Conservation (phyloP, 2,797 vertebrate species). For the Peromyscus aztecus region DNA sequence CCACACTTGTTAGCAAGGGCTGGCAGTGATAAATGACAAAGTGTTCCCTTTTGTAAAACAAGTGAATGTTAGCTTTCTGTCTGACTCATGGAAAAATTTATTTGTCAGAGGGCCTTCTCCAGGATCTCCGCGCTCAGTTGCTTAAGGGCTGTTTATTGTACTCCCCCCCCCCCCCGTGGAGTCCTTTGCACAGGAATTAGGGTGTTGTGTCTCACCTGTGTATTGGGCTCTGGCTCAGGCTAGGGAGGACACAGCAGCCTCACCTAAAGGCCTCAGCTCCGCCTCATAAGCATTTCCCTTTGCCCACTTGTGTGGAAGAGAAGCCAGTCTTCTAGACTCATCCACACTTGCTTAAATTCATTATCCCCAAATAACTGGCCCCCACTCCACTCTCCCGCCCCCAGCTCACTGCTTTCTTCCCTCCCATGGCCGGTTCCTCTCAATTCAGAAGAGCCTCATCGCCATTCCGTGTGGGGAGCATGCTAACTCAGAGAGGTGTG, state of each 20-base stretch:
- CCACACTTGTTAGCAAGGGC: constrained; percentile 25
- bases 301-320: neutral
- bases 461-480: neutral
- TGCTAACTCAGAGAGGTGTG: fast-evolving
- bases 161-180: neutral
- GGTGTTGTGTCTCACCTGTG: neutral
- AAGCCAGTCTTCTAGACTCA: neutral
- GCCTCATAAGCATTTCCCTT: neutral
- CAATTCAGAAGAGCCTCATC: neutral
- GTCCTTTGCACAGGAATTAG: neutral
- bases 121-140: constrained; percentile 58
- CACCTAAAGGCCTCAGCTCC: too few relatives aligned
- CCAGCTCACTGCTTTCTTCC: neutral
- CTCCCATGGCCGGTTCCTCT: fast-evolving
- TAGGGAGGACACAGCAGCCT: neutral
- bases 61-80: constrained; percentile 71
- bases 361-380: neutral
- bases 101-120: constrained; percentile 45
- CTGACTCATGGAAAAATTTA: constrained; percentile 82
- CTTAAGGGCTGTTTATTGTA: constrained; percentile 71
- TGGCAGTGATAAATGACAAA: constrained; percentile 36
- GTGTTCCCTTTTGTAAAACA: constrained; percentile 40
- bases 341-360: neutral
- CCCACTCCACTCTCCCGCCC: neutral
- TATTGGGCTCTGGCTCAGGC: neutral